These are phyloP conservation scores for Drosophila kurseongensis DNA, from an alignment of 1,140 invertebrate genomes.

Conservation along the genomic window DNA sequence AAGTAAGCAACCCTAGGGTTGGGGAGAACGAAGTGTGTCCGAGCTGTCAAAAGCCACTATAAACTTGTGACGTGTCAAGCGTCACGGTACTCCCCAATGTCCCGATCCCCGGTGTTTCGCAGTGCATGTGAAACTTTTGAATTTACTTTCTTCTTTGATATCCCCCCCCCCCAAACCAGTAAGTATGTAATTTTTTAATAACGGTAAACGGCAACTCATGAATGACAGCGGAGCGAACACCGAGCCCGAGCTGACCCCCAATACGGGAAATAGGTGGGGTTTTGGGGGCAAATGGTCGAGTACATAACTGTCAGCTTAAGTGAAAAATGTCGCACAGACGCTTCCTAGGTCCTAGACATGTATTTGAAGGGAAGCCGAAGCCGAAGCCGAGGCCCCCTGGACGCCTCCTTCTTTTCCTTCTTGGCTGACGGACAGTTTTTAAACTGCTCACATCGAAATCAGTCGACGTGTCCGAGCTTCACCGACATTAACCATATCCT, in stretches of 20 bases:
- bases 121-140: constrained; percentile 73
- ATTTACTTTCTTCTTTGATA: constrained; percentile 61
- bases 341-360: constrained; percentile 36
- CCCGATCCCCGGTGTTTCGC: neutral
- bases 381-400: neutral
- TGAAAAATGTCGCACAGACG: constrained; percentile 76
- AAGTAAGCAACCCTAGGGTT: constrained; percentile 21
- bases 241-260: constrained; percentile 31
- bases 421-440: constrained; percentile 33
- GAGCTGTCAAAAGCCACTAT: constrained; percentile 84
- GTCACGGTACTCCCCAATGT: constrained; percentile 67
- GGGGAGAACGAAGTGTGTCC: constrained; percentile 70
- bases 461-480: constrained; percentile 50
- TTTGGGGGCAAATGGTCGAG: constrained; percentile 20
- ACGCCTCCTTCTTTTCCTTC: constrained; percentile 8
- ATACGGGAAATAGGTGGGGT: constrained; percentile 7
- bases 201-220: constrained; percentile 73
- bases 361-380: constrained; percentile 24
- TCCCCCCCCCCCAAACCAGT: constrained; percentile 3
- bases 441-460: constrained; percentile 67
- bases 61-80: constrained; percentile 83
- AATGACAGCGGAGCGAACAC: constrained; percentile 62
- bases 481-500: constrained; percentile 47
- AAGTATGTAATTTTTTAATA: constrained; percentile 81
- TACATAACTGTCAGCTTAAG: constrained; percentile 80